Evolutionary conservation across 2,888 invertebrate genomes (phyloP).

Genomic region (Drosophila kambysellisi): DNA sequence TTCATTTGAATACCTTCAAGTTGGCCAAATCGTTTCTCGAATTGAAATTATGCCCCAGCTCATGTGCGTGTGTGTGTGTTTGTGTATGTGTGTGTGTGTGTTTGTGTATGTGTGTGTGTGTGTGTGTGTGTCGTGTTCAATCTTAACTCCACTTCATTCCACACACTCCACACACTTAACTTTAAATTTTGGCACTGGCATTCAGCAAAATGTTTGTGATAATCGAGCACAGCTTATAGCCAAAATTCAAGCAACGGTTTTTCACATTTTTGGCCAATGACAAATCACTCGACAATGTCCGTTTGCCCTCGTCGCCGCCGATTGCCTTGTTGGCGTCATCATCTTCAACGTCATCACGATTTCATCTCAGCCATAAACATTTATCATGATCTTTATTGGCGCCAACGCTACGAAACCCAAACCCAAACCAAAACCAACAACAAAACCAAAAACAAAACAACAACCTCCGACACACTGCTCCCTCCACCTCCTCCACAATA

Average conservation of each 20-base stretch:
- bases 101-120: conserved; percentile 33
- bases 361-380: conserved; percentile 36
- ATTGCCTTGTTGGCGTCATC: conserved; percentile 44
- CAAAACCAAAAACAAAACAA: conserved; percentile 8
- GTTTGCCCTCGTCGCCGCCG: conserved; percentile 20
- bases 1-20: conserved; percentile 66
- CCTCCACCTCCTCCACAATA: conserved; percentile 18
- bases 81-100: conserved; percentile 5
- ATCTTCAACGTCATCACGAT: conserved; percentile 52
- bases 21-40: conserved; percentile 61
- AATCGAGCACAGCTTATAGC: conserved; percentile 17
- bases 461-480: conserved; percentile 2
- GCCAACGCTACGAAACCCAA: conserved; percentile 28
- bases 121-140: conserved; percentile 33
- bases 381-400: conserved; percentile 61
- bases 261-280: conserved; percentile 65
- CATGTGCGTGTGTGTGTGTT: conserved; percentile 5
- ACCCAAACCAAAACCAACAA: not conserved
- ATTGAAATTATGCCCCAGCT: conserved; percentile 56
- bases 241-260: conserved; percentile 20
- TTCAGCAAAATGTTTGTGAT: conserved; percentile 41
- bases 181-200: conserved; percentile 41
- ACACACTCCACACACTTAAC: conserved; percentile 31
- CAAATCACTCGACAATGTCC: conserved; percentile 61
- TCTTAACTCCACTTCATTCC: conserved; percentile 47